phyloP scores from a whole-genome alignment of 2,888 invertebrate species.

The Acleris holmiana region DNA sequence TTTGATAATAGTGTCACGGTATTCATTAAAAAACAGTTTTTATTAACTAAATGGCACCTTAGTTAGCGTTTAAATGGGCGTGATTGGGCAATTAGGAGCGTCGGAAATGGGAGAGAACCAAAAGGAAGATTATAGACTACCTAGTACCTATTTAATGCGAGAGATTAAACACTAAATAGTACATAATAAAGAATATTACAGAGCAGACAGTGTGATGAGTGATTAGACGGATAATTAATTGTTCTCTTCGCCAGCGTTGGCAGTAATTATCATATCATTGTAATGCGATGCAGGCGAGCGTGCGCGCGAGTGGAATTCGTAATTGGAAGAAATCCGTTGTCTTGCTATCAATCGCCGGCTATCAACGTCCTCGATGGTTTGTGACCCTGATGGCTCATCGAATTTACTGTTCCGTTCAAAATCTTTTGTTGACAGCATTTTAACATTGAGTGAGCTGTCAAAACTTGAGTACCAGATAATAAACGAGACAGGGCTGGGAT shows the following conservation, averaged over 20 bases:
- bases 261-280: slow-evolving; percentile 19
- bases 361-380: slow-evolving; percentile 13
- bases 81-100: background rate
- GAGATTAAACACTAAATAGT: too few species aligned
- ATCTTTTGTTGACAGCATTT: background rate
- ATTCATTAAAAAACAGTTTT: background rate
- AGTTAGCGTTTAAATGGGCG: background rate
- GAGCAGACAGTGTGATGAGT: background rate
- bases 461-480: too few species aligned
- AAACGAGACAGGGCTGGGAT: too few species aligned
- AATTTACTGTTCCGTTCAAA: background rate
- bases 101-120: background rate
- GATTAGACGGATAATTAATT: background rate
- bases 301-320: slow-evolving; percentile 17
- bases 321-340: slow-evolving; percentile 28
- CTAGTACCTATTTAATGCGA: too few species aligned
- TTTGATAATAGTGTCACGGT: too few species aligned
- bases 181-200: background rate
- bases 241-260: slow-evolving; percentile 1
- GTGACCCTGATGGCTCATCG: slow-evolving; percentile 17
- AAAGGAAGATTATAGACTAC: too few species aligned
- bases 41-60: background rate
- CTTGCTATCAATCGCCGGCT: slow-evolving; percentile 24
- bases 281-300: slow-evolving; percentile 7
- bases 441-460: too few species aligned